Base-by-base conservation (phyloP, 2,797 vertebrate species). In the Carcharodon carcharias region DNA sequence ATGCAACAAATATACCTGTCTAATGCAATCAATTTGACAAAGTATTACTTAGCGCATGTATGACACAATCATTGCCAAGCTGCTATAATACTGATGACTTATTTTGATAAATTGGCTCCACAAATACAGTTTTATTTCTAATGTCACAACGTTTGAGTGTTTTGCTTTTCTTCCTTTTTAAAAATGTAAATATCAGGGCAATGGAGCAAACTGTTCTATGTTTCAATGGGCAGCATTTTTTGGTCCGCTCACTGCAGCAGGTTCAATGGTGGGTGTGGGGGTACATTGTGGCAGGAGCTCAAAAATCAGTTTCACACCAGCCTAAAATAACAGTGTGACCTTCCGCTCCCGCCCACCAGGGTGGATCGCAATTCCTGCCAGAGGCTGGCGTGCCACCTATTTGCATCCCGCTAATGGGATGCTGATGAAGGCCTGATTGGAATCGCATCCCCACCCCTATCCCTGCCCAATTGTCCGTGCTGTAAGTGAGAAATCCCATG, bases 1-100 rank as follows among this genome's bases (percentile, higher is more conserved):
- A 95, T 56, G 94, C 94, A 95, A 71, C 67, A 95, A 95, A 95
- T 95, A 77, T 69, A 95, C 67, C 67, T 95, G 94, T 95, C 94
- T 58, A 71, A 95, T 54, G 50, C 69, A 95, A 95, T 95, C 94
- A 95, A 28, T 95, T 77, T 95, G 94, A 95, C 40, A 50, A 77
- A 77, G 94, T 50, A 77, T 77, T 58, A 95, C 94, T 95, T 73
- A 6, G 50, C 35, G 6, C 50, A 56, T 14, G 40, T 95, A 18
- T 14, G 14, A 58, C 12, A 18, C 67, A 56, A 56, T 95, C 69
- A 95, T 56, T 23, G 35, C 50, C 18, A 28, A 95, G 31, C 45
- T 73, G 54, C 69, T 95, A 26, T 16, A 56, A 14, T 56, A 73
- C 18, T 95, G 69, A 95, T n/a, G 12, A 26, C 50, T 77, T 77